Evolutionary conservation across 2,113 vertebrate species (phyloP).

Genomic region (Sphaerodactylus townsendi): DNA sequence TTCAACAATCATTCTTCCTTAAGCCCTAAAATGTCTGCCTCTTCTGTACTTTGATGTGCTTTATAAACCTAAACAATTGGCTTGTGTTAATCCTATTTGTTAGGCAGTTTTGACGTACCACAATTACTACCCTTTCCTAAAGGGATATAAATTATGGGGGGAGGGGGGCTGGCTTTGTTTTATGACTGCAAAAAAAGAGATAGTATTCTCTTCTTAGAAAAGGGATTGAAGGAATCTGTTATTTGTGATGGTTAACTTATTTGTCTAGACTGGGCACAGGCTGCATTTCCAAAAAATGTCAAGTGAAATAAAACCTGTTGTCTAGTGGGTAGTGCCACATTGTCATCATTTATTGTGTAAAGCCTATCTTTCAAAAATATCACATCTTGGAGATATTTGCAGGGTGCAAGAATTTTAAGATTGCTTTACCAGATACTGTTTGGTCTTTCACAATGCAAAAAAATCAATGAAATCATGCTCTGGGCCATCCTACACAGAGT

Average conservation of each 20-base stretch:
- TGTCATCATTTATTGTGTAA: not conserved
- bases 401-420: not conserved
- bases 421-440: not conserved
- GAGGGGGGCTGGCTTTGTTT: not conserved
- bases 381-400: not conserved
- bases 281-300: fast-evolving
- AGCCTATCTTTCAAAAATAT: not conserved
- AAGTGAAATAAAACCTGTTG: not conserved
- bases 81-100: slow-evolving; percentile 25
- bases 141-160: not conserved
- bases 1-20: slow-evolving; percentile 41
- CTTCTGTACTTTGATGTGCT: slow-evolving; percentile 33
- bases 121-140: not conserved
- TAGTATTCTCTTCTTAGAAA: not conserved
- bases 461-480: too few relatives aligned
- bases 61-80: slow-evolving; percentile 39
- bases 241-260: not conserved
- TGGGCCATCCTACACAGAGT: too few relatives aligned
- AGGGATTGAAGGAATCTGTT: slow-evolving; percentile 1
- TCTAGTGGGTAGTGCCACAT: not conserved
- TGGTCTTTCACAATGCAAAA: not conserved
- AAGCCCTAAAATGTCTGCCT: slow-evolving; percentile 33
- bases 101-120: not conserved
- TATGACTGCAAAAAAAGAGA: slow-evolving; percentile 9
- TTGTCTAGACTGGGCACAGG: not conserved